Conservation (phyloP, 2,113 vertebrate species). For the Alaudala cheleensis region DNA sequence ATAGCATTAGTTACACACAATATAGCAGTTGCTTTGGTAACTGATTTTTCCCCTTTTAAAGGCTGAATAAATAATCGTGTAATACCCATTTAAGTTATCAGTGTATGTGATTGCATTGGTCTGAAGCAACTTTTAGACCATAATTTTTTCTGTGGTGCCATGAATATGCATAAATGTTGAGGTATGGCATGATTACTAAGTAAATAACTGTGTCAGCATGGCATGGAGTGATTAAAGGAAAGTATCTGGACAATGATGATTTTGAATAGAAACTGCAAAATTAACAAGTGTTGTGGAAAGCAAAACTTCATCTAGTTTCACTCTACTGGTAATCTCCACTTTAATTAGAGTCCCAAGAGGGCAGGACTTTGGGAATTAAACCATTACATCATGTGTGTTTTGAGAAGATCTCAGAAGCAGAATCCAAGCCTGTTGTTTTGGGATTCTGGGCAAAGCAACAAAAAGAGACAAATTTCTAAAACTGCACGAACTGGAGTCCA, state of each 20-base stretch:
- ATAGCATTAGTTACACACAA: slow-evolving; percentile 47
- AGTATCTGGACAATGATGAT: background rate
- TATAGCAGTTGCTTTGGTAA: slow-evolving; percentile 62
- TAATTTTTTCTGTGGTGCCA: background rate
- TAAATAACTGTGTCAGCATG: background rate
- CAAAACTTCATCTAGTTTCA: background rate
- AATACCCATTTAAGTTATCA: slow-evolving; percentile 29
- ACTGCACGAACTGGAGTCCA: background rate
- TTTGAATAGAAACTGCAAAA: background rate
- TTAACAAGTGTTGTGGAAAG: background rate
- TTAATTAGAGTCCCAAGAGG: background rate
- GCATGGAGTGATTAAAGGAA: background rate
- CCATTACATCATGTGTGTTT: background rate
- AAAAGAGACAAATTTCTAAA: background rate
- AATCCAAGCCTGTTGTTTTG: background rate
- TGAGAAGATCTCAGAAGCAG: background rate
- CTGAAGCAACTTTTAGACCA: background rate
- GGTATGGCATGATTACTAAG: background rate
- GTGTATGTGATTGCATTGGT: background rate
- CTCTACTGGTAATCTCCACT: background rate
- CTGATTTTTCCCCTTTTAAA: slow-evolving; percentile 43
- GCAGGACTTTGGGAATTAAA: background rate
- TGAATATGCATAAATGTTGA: background rate
- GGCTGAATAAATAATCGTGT: slow-evolving; percentile 46
- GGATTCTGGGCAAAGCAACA: background rate